Conservation (phyloP, 2,113 vertebrate species). For the Pterocles gutturalis region DNA sequence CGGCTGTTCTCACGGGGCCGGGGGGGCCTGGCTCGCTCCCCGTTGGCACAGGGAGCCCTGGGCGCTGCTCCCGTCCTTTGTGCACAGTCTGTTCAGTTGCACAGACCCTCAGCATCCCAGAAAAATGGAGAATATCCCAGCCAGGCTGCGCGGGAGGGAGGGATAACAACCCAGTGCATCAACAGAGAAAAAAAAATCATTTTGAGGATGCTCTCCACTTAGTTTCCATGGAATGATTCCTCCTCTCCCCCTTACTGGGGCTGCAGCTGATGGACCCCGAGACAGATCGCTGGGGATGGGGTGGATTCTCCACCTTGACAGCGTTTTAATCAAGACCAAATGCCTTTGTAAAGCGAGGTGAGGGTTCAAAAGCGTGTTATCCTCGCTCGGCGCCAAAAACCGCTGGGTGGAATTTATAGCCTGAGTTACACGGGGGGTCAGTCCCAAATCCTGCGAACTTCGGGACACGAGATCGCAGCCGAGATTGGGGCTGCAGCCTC, state of each 20-base stretch:
- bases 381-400: not conserved
- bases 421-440: not conserved
- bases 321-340: not conserved
- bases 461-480: rapidly evolving
- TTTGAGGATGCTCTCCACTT: not conserved
- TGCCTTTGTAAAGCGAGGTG: not conserved
- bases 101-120: too few relatives aligned
- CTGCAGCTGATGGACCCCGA: rapidly evolving
- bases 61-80: not conserved
- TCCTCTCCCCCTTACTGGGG: not conserved
- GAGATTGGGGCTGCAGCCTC: not conserved
- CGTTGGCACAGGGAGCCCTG: rapidly evolving
- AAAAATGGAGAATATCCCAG: not conserved
- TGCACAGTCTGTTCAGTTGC: too few relatives aligned
- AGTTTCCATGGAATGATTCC: not conserved
- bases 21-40: not conserved
- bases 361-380: not conserved
- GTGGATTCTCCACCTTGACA: not conserved
- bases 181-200: not conserved
- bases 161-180: not conserved
- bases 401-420: not conserved
- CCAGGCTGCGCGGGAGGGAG: not conserved
- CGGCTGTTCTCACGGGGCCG: not conserved
- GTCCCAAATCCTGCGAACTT: rapidly evolving
- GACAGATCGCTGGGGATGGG: rapidly evolving